Evolutionary conservation across 2,888 invertebrate species (phyloP).

Genomic region (Mechanitis messenoides): DNA sequence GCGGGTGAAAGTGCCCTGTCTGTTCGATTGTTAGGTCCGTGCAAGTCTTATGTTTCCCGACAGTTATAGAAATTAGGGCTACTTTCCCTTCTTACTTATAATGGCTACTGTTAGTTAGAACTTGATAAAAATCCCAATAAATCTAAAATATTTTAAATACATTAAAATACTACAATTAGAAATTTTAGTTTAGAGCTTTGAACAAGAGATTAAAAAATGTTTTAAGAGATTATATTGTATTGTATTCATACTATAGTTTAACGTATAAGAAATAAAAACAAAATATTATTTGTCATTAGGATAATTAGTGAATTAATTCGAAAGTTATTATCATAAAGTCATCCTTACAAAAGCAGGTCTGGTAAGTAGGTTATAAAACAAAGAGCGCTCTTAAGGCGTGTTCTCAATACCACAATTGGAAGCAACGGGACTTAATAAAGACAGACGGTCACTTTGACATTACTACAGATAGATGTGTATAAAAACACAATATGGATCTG

Average conservation of each 20-base stretch:
- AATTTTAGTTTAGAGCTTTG: no score
- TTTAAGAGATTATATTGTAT: no score
- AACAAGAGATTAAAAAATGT: no score
- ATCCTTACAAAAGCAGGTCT: constrained; percentile 21
- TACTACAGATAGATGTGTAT: background rate
- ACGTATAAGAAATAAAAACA: no score
- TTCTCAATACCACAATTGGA: constrained; percentile 25
- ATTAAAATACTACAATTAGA: no score
- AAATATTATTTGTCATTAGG: background rate
- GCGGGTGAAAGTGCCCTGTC: constrained; percentile 36
- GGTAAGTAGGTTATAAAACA: constrained; percentile 29
- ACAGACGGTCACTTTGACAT: background rate
- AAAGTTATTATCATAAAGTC: constrained; percentile 10
- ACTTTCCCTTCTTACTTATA: constrained; percentile 35
- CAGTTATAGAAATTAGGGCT: constrained; percentile 36
- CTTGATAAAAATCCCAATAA: no score
- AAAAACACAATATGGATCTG: background rate
- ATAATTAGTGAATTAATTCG: background rate
- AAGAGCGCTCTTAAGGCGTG: constrained; percentile 27
- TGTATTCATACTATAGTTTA: no score
- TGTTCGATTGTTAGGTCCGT: constrained; percentile 18
- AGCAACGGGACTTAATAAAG: constrained; percentile 25
- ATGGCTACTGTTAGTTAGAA: no score
- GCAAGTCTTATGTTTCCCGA: constrained; percentile 26
- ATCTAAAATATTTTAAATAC: no score